Evolutionary conservation across 2,113 vertebrate genomes (phyloP).

Genomic region (Dinomys branickii): DNA sequence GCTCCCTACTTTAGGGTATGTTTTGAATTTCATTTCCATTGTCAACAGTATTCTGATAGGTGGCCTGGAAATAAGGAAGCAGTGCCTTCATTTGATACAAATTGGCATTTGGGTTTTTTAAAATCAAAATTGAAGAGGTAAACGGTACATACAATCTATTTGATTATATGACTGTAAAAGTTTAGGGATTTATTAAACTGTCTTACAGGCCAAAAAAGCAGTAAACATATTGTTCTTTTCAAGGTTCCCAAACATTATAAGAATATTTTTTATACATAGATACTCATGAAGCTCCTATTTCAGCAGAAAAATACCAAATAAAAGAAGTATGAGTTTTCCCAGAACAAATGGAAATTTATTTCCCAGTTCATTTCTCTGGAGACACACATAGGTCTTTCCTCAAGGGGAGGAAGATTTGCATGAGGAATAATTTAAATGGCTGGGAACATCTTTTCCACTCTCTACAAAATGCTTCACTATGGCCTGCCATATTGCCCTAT

Average conservation of each 20-base stretch:
- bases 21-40: slow-evolving; percentile 43
- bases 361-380: slow-evolving; percentile 31
- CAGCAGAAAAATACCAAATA: slow-evolving; percentile 43
- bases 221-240: slow-evolving; percentile 16
- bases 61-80: not conserved
- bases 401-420: not conserved
- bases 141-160: not conserved
- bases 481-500: slow-evolving; percentile 48
- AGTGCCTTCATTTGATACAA: not conserved
- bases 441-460: slow-evolving; percentile 27
- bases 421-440: not conserved
- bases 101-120: not conserved
- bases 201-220: not conserved
- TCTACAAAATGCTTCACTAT: slow-evolving; percentile 9
- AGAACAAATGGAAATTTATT: slow-evolving; percentile 35
- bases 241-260: not conserved
- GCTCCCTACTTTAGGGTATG: not conserved
- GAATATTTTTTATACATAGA: not conserved
- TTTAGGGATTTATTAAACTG: not conserved
- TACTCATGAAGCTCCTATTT: not conserved
- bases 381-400: not conserved
- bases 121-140: not conserved
- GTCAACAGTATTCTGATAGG: not conserved
- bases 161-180: not conserved
- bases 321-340: slow-evolving; percentile 2